Percentiles rank a stretch among this genome's conserved stretches.
Conservation (phyloP, 2,888 invertebrate species). For the Melinaea menophilus region DNA sequence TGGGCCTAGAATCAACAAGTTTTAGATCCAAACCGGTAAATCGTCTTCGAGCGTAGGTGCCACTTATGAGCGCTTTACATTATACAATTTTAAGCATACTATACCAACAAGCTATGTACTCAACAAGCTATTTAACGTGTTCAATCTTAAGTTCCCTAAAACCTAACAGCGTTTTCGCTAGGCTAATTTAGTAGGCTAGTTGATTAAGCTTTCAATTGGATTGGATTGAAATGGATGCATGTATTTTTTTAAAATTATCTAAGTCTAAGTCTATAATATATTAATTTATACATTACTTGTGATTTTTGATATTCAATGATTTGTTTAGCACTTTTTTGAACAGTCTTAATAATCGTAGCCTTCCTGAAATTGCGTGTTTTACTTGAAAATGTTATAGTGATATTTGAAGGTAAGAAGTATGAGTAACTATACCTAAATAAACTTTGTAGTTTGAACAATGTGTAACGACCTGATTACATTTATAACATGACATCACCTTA, state of each 20-base stretch:
- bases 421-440: constrained; percentile 6
- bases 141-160: too few relatives aligned
- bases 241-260: neutral
- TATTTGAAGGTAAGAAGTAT: too few relatives aligned
- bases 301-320: neutral
- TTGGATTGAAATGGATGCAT: neutral
- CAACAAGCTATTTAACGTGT: too few relatives aligned
- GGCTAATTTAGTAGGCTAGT: too few relatives aligned
- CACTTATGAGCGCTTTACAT: constrained; percentile 1
- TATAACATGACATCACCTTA: constrained; percentile 23
- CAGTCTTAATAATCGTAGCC: neutral
- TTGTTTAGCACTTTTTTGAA: neutral
- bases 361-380: neutral
- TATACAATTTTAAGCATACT: too few relatives aligned
- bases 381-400: too few relatives aligned
- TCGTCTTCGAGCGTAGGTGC: constrained; percentile 16
- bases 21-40: constrained; percentile 30
- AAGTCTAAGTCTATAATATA: neutral
- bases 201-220: neutral
- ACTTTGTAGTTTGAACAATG: constrained; percentile 10
- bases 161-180: too few relatives aligned
- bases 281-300: neutral
- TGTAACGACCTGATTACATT: constrained; percentile 15
- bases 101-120: too few relatives aligned
- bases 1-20: constrained; percentile 14